Conservation (phyloP, 2,888 invertebrate species). For the Ophonus ardosiacus region DNA sequence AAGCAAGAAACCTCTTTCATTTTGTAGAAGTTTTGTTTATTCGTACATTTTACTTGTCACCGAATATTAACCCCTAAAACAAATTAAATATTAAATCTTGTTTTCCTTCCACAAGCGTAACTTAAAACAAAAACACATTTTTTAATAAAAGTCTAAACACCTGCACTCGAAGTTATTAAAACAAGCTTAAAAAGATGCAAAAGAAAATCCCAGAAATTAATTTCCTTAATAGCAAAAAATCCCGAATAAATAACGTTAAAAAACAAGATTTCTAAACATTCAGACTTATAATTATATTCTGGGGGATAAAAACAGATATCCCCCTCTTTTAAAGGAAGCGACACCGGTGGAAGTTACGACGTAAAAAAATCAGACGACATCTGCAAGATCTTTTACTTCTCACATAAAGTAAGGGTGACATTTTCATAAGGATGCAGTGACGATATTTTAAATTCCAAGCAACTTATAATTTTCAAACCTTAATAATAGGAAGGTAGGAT, state of each 20-base stretch:
- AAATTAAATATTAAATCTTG: neutral
- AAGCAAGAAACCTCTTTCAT: too few relatives aligned
- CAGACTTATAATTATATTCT: conserved; percentile 26
- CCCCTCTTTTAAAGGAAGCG: neutral
- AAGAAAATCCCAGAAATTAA: conserved; percentile 32
- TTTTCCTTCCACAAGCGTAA: neutral
- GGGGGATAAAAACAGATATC: neutral
- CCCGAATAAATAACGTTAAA: conserved; percentile 17
- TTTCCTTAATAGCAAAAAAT: conserved; percentile 47
- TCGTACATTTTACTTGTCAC: too few relatives aligned
- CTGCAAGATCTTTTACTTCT: conserved; percentile 3
- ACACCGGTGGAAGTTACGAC: conserved; percentile 1
- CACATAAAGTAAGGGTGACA: neutral
- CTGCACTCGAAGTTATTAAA: conserved; percentile 36
- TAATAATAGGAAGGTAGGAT: too few relatives aligned
- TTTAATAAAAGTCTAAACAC: conserved; percentile 27
- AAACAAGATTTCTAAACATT: neutral
- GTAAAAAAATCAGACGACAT: conserved; percentile 5
- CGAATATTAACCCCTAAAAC: neutral
- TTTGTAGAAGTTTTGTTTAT: too few relatives aligned
- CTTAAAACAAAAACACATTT: neutral
- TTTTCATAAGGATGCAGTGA: too few relatives aligned
- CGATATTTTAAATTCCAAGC: too few relatives aligned
- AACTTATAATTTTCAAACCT: too few relatives aligned
- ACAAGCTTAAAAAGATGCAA: conserved; percentile 30